These are phyloP conservation scores for Uloborus diversus DNA, from an alignment of 1,140 invertebrate genomes.

Conservation along the genomic window DNA sequence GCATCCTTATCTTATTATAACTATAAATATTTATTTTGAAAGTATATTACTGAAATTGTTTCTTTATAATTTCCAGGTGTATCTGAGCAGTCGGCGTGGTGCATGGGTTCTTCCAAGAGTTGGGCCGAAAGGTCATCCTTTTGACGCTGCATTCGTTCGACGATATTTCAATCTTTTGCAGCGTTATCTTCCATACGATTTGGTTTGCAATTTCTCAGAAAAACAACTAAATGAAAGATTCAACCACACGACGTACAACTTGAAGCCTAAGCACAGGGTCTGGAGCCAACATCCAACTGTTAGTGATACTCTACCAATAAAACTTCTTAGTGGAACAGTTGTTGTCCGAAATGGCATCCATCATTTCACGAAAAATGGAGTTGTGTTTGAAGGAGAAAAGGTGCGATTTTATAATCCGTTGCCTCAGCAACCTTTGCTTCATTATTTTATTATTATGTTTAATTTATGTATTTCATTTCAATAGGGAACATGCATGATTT, in stretches of 20 bases:
- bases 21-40: no score
- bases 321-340: slow-evolving; percentile 67
- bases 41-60: not conserved
- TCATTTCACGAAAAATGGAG: slow-evolving; percentile 62
- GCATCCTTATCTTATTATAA: no score
- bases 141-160: slow-evolving; percentile 24
- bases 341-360: slow-evolving; percentile 64
- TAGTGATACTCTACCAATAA: slow-evolving; percentile 68
- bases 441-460: no score
- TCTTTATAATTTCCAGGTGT: not conserved
- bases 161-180: slow-evolving; percentile 3
- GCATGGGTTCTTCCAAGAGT: slow-evolving; percentile 43
- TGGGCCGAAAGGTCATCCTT: slow-evolving; percentile 19
- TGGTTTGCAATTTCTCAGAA: slow-evolving; percentile 19
- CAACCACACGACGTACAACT: slow-evolving; percentile 66
- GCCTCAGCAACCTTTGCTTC: no score
- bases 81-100: slow-evolving; percentile 40
- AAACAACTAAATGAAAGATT: slow-evolving; percentile 61
- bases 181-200: slow-evolving; percentile 3
- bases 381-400: slow-evolving; percentile 61
- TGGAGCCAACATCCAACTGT: slow-evolving; percentile 68
- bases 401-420: no score
- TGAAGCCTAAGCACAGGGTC: slow-evolving; percentile 65
- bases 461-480: no score
- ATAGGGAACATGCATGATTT: no score